Percentiles rank a stretch among this genome's conserved stretches.
Conservation (phyloP, 2,113 vertebrate species). For the Apus apus region DNA sequence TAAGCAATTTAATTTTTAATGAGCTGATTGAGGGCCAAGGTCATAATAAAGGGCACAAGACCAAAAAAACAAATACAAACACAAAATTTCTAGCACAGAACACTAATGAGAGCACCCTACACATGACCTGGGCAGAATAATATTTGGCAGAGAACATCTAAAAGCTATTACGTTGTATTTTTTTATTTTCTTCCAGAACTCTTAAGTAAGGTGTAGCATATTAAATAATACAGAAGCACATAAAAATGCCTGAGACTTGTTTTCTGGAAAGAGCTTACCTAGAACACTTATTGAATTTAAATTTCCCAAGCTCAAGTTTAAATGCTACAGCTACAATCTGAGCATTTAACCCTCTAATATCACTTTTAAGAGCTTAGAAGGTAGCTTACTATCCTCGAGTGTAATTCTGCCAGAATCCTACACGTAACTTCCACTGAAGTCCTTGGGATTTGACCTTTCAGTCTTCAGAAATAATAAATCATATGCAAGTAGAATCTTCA, state of each 20-base stretch:
- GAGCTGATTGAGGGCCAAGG: conserved; percentile 72
- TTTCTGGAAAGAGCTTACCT: conserved; percentile 39
- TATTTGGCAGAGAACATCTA: conserved; percentile 58
- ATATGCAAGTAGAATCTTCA: background rate
- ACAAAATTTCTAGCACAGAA: conserved; percentile 49
- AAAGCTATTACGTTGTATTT: conserved; percentile 24
- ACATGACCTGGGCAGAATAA: conserved; percentile 52
- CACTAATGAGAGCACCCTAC: conserved; percentile 57
- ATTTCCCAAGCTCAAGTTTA: conserved; percentile 38
- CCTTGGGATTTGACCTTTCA: background rate
- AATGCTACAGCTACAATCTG: background rate
- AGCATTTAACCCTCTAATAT: conserved; percentile 27
- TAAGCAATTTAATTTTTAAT: conserved; percentile 86
- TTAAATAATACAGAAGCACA: conserved; percentile 62
- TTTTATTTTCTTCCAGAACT: conserved; percentile 53
- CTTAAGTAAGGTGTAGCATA: conserved; percentile 52
- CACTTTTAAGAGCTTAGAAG: background rate
- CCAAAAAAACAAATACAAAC: conserved; percentile 39
- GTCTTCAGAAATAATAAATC: background rate
- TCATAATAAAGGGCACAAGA: conserved; percentile 72
- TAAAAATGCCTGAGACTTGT: conserved; percentile 65
- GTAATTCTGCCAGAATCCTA: background rate
- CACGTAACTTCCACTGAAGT: background rate
- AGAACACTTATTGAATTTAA: conserved; percentile 56
- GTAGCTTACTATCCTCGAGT: background rate